Base-by-base conservation (phyloP, 1,140 invertebrate genomes). In the Halyomorpha halys region DNA sequence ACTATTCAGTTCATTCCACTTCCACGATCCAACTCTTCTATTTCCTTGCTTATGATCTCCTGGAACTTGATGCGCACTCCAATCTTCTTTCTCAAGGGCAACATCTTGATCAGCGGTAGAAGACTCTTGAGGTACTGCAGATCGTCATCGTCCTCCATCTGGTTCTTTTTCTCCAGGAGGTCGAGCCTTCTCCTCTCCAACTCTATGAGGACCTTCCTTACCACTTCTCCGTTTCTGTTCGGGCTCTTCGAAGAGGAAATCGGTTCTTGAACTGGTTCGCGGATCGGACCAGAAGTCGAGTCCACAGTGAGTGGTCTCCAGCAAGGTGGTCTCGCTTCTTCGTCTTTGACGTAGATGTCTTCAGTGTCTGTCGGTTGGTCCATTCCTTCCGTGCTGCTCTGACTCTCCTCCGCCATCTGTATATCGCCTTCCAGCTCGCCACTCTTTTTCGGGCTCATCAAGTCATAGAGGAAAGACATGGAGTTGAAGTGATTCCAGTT, bases 381-480 rank as follows among this genome's bases (percentile, higher is more conserved):
- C 6, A 39, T 8, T 39, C 34, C 34, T 14, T 49, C 47, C 2
- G n/a, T 49, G n/a, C 47, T 49, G 47, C 47, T 49, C 11, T 21
- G 47, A 11, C 21, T 19, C 47, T 49, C 47, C 2, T 49, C 47
- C 47, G n/a, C 47, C n/a, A 21, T 19, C 3, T 13, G 47, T 2
- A 19, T 16, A 2, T 21, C 21, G n/a, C 21, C n/a, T n/a, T 21
- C n/a, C 9, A 16, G 4, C n/a, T 49, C 47, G 3, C 21, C 6
- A 5, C 47, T 2, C 47, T 49, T 49, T 6, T 13, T 49, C 6
- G 1, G 6, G n/a, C 9, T 49, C n/a, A 49, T 49, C 5, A 49
- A 16, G 18, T 56, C 53, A 9, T 23, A 6, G 53, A 56, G 53
- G 23, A 56, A 56, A 1, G 53, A 56, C 53, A 56, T 56, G 15